Base-by-base conservation (phyloP, 2,797 vertebrate species). In the Liasis olivaceus region DNA sequence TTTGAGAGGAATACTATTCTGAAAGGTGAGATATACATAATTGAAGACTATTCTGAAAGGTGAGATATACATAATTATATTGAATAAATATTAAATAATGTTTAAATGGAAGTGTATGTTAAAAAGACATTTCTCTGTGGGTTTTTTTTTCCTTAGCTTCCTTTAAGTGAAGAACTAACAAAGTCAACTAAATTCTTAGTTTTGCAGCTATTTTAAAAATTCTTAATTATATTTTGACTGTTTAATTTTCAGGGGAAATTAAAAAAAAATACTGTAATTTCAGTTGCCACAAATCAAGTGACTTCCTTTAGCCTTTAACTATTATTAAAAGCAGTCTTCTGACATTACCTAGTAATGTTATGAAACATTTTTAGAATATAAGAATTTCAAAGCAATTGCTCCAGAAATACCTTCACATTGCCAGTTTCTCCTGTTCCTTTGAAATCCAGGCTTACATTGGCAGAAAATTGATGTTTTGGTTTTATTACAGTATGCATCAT, bases 401-500 rank as follows among this genome's bases (percentile, higher is more conserved):
- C 89, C 86, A 64, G 26, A 96, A 96, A 96, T 89, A 99, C 99
- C 99, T 99, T 99, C 99, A 97, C 99, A 99, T 5, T 98, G 98
- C 89, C 98, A 98, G 20, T 97, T 98, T 96, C 97, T 98, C 87
- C 97, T 98, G 96, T 99, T 99, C 97, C 99, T 99, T 97, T 98
- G 98, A 97, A 99, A 99, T 95, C 99, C 99, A 91, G 98, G 96
- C 95, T 99, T 99, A 97, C 99, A 99, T 92, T 98, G 99, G 95
- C 99, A 99, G 94, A 99, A 96, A 66, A 98, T 97, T 95, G 98
- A 98, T 95, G 97, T 97, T 97, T 98, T 98, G 92, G 99, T 99
- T 96, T 99, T 98, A 98, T 99, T 99, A 96, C 99, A 99, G 95
- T 98, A 97, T 36, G 99, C 98, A 96, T 99, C 99, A 95, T 99